Evolutionary conservation across 1,140 invertebrate species (phyloP).

Genomic region (Philopotamus ludificatus): DNA sequence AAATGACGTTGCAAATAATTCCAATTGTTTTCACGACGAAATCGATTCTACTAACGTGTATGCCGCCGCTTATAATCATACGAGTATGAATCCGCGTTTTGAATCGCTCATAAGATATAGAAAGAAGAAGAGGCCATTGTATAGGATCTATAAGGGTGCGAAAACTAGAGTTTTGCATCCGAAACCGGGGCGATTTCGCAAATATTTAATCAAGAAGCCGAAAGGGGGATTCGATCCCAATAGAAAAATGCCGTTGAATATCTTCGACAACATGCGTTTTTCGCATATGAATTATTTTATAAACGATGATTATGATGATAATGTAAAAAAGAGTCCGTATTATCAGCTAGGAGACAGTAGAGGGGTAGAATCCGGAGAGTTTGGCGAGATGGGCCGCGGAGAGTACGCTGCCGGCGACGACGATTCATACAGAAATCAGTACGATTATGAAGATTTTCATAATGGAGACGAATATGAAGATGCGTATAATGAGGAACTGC

Average conservation of each 20-base stretch:
- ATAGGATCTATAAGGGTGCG: slow-evolving; percentile 31
- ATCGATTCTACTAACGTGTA: not conserved
- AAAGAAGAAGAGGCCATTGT: slow-evolving; percentile 26
- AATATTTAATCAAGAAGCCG: slow-evolving; percentile 30
- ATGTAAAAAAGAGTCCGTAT: slow-evolving; percentile 11
- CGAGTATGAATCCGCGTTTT: slow-evolving; percentile 24
- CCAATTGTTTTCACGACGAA: not conserved
- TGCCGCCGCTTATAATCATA: not conserved
- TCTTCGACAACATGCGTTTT: not conserved
- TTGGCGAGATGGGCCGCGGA: not conserved
- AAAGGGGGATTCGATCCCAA: slow-evolving; percentile 10
- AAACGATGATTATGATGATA: slow-evolving; percentile 20
- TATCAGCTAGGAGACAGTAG: not conserved
- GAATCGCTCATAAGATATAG: slow-evolving; percentile 30
- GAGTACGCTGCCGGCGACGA: not conserved
- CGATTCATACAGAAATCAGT: not conserved
- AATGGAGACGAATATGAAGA: slow-evolving; percentile 5
- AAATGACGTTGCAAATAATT: not conserved
- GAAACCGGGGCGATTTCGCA: slow-evolving; percentile 28
- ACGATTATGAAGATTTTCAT: not conserved
- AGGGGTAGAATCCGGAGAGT: slow-evolving; percentile 9
- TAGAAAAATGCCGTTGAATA: not conserved
- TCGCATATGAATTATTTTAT: not conserved
- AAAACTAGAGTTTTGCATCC: slow-evolving; percentile 31
- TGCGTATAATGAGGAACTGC: not conserved